These are phyloP conservation scores for Mythimna pallens DNA, from an alignment of 2,888 invertebrate species.

Conservation along the genomic window DNA sequence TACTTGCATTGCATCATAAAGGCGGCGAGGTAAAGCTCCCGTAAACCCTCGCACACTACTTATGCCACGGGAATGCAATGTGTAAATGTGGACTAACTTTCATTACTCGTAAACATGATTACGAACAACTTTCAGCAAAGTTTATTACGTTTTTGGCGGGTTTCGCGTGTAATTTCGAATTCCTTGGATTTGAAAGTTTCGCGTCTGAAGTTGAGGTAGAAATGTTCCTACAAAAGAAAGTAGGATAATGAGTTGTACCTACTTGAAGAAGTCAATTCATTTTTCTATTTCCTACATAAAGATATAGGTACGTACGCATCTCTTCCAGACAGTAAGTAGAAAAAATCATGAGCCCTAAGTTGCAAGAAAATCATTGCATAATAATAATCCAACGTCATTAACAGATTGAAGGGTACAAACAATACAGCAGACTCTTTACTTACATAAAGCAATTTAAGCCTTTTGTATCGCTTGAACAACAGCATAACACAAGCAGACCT, in stretches of 20 bases:
- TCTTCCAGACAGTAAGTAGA: background rate
- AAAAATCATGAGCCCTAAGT: background rate
- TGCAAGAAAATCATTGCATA: background rate
- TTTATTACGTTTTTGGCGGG: conserved; percentile 52
- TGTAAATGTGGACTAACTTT: conserved; percentile 56
- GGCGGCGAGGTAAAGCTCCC: conserved; percentile 57
- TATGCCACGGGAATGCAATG: conserved; percentile 49
- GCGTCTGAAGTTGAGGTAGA: background rate
- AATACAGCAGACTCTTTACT: background rate
- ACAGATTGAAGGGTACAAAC: background rate
- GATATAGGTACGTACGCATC: background rate
- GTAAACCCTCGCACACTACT: conserved; percentile 56
- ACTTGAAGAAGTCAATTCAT: background rate
- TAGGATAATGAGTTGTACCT: background rate
- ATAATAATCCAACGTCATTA: background rate
- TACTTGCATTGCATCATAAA: conserved; percentile 51
- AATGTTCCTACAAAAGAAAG: conserved; percentile 4
- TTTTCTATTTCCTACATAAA: too few species aligned
- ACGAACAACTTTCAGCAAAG: conserved; percentile 42
- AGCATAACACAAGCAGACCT: background rate
- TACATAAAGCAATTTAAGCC: background rate
- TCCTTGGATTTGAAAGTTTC: conserved; percentile 37
- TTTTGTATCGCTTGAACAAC: background rate
- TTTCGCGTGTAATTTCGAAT: conserved; percentile 35
- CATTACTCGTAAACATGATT: conserved; percentile 55